Evolutionary conservation across 2,888 invertebrate genomes (phyloP).

Genomic region (Cantharis rustica): DNA sequence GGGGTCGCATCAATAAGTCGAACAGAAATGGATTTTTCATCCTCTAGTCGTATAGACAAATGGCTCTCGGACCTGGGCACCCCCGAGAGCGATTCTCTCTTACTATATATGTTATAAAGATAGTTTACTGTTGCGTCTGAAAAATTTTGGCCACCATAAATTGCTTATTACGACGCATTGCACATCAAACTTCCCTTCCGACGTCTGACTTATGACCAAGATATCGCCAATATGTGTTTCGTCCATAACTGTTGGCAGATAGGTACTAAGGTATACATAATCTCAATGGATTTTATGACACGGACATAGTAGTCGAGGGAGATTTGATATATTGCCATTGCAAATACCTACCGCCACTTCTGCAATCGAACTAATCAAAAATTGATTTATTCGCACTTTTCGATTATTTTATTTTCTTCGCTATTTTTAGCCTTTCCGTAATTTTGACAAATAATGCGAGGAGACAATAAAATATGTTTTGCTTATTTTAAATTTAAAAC

Average conservation of each 20-base stretch:
- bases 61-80: constrained; percentile 52
- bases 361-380: background rate
- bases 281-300: constrained; percentile 34
- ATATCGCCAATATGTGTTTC: constrained; percentile 34
- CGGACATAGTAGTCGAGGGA: constrained; percentile 25
- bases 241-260: constrained; percentile 32
- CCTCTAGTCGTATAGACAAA: constrained; percentile 52
- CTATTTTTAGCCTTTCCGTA: no score
- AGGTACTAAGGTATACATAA: constrained; percentile 29
- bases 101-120: constrained; percentile 12
- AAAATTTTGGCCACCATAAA: constrained; percentile 16
- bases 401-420: background rate
- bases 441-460: background rate
- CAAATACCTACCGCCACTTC: no score
- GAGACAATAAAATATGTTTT: constrained; percentile 33
- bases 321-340: constrained; percentile 26
- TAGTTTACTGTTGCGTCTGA: constrained; percentile 31
- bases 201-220: constrained; percentile 34
- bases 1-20: constrained; percentile 59
- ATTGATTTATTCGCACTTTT: background rate
- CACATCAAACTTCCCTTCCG: constrained; percentile 22
- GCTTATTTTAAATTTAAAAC: constrained; percentile 33
- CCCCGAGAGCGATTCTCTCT: constrained; percentile 47
- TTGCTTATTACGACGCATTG: constrained; percentile 15
- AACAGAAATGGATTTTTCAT: constrained; percentile 60